phyloP scores from a whole-genome alignment of 2,113 vertebrate species.

The Nymphicus hollandicus region DNA sequence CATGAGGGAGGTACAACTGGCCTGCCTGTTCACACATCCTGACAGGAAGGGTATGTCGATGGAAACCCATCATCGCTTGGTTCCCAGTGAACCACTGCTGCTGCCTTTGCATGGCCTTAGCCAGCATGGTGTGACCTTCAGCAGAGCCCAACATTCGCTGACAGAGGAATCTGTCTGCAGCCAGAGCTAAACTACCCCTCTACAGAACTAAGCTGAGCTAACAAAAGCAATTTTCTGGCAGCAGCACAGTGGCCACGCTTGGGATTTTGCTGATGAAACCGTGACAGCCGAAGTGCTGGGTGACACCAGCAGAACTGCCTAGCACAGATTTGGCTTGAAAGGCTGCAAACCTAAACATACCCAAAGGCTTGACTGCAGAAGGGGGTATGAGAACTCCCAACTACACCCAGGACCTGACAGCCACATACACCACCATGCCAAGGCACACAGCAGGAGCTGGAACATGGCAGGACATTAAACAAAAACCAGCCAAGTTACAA shows the following conservation, averaged over 20 bases:
- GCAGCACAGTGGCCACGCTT: background rate
- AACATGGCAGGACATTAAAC: background rate
- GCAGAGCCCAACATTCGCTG: background rate
- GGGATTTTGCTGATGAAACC: background rate
- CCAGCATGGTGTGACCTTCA: background rate
- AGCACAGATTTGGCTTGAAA: background rate
- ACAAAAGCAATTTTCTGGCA: background rate
- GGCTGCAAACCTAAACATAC: background rate
- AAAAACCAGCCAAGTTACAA: background rate
- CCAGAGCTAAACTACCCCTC: background rate
- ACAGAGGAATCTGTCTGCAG: background rate
- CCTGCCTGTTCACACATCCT: background rate
- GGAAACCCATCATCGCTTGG: accelerated
- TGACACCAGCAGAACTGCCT: accelerated
- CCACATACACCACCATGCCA: accelerated
- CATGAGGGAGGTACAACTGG: background rate
- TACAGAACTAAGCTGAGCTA: background rate
- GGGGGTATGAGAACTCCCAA: background rate
- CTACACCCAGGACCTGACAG: background rate
- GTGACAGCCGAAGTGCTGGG: background rate
- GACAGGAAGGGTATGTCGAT: accelerated
- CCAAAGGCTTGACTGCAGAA: background rate
- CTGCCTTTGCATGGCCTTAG: background rate
- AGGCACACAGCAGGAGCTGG: background rate
- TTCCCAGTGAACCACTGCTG: accelerated